Evolutionary conservation across 1,140 invertebrate genomes (phyloP).

Genomic region (Cylas formicarius): DNA sequence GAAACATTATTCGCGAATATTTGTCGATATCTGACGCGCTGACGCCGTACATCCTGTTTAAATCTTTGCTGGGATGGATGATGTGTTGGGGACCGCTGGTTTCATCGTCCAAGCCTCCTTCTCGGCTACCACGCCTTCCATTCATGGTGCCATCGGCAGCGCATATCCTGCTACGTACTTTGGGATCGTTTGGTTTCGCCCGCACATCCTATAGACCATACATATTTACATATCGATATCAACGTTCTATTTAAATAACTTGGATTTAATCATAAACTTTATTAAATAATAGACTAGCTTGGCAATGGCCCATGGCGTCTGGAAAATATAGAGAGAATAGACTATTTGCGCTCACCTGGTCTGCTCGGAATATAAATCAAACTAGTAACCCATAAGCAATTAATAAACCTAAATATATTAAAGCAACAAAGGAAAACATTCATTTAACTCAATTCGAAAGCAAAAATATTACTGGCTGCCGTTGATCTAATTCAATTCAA

Average conservation of each 20-base stretch:
- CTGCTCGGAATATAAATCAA: no score
- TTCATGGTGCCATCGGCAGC: constrained; percentile 86
- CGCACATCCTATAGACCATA: constrained; percentile 88
- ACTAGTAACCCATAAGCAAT: no score
- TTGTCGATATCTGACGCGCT: constrained; percentile 95
- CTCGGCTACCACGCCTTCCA: constrained; percentile 57
- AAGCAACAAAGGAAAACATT: no score
- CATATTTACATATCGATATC: not conserved
- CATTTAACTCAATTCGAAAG: no score
- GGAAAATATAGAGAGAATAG: no score
- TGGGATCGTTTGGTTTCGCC: constrained; percentile 88
- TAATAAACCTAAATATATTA: no score
- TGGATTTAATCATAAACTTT: no score
- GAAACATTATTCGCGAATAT: constrained; percentile 91
- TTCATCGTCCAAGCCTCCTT: constrained; percentile 58
- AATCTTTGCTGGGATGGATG: constrained; percentile 63
- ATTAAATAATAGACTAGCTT: no score
- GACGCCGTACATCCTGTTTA: constrained; percentile 82
- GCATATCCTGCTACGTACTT: constrained; percentile 83
- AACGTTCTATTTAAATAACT: no score
- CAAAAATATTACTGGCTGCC: no score
- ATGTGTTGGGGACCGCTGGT: constrained; percentile 63
- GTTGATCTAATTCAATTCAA: constrained; percentile 1
- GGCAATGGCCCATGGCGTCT: no score
- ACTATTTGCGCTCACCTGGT: no score